phyloP scores from a whole-genome alignment of 1,140 invertebrate genomes.

The Drosophila bocqueti region DNA sequence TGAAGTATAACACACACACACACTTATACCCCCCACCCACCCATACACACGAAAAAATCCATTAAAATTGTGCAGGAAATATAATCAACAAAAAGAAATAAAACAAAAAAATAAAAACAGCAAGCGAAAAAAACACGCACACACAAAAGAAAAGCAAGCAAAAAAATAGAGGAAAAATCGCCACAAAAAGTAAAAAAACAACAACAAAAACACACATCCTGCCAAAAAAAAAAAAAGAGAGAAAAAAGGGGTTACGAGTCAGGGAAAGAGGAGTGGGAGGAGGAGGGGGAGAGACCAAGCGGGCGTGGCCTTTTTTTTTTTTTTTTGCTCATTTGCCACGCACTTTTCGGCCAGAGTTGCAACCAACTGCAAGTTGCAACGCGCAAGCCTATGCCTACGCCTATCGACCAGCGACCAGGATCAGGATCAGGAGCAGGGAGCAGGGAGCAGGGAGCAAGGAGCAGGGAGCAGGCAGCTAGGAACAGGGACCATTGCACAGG shows the following conservation, averaged over 20 bases:
- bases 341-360: constrained; percentile 66
- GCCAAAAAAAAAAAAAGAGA: not conserved
- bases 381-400: constrained; percentile 39
- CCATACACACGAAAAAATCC: constrained; percentile 63
- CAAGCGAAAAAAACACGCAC: constrained; percentile 9
- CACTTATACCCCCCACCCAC: too few relatives aligned
- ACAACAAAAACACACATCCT: constrained; percentile 35
- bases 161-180: constrained; percentile 42
- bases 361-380: constrained; percentile 53
- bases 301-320: constrained; percentile 79
- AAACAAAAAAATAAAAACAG: constrained; percentile 23
- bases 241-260: constrained; percentile 12
- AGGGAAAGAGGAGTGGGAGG: too few relatives aligned
- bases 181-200: constrained; percentile 21
- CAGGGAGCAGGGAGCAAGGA: not conserved
- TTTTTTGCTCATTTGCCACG: constrained; percentile 77
- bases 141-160: constrained; percentile 21
- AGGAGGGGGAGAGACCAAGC: constrained; percentile 7
- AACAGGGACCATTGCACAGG: not conserved
- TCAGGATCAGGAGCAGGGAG: not conserved
- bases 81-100: constrained; percentile 60
- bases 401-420: constrained; percentile 8
- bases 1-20: constrained; percentile 58
- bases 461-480: not conserved
- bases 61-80: constrained; percentile 82